Evolutionary conservation across 1,140 invertebrate genomes (phyloP).

Genomic region (Ceratosolen solmsi): DNA sequence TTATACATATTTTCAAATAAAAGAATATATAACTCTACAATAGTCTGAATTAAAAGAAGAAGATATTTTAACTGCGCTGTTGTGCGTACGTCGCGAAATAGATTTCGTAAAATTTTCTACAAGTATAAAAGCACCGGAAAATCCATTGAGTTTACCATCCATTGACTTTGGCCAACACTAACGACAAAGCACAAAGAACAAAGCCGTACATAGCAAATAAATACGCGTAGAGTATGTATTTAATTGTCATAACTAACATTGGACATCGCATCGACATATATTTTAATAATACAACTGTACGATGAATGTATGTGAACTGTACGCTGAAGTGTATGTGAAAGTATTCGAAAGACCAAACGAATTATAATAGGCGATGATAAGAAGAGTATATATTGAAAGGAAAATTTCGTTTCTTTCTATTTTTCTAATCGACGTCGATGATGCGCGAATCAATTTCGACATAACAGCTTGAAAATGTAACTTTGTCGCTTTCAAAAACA

Average conservation of each 20-base stretch:
- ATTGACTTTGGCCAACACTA: neutral
- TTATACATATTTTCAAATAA: constrained; percentile 27
- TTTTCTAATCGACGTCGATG: constrained; percentile 1
- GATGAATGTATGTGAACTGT: too few species aligned
- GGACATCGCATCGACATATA: neutral
- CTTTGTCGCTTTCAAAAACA: constrained; percentile 5
- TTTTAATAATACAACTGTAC: constrained; percentile 10
- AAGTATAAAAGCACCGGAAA: neutral
- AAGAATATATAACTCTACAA: too few species aligned
- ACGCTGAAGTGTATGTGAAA: neutral
- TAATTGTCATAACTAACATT: neutral
- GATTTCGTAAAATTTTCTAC: neutral
- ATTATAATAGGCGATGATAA: constrained; percentile 13
- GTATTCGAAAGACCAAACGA: neutral
- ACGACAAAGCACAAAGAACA: too few species aligned
- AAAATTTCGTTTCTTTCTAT: constrained; percentile 8
- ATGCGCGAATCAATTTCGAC: too few species aligned
- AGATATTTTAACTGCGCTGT: too few species aligned
- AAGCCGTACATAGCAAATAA: neutral
- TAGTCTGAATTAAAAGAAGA: too few species aligned
- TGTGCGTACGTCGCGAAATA: neutral
- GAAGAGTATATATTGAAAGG: constrained; percentile 9
- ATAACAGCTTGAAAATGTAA: too few species aligned
- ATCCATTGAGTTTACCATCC: constrained; percentile 30
- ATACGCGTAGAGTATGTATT: neutral